A percentile compares a stretch with the other conserved stretches of the same genome.
phyloP scores from a whole-genome alignment of 1,140 invertebrate genomes.

The Rhynchophorus ferrugineus region DNA sequence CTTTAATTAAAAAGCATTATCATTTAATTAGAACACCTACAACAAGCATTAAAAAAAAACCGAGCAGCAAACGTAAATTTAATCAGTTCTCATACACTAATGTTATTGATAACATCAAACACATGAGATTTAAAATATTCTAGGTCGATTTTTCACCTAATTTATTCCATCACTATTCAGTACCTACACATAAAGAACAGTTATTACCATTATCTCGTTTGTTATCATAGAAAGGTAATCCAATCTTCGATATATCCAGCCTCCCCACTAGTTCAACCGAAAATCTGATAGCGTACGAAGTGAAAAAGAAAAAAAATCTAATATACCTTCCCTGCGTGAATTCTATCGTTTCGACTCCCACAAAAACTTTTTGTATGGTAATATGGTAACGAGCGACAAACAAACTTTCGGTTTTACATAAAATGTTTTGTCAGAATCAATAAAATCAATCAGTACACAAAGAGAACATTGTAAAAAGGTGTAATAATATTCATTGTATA shows the following conservation, averaged over 20 bases:
- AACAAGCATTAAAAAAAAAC: too few species aligned
- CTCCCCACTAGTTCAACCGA: too few species aligned
- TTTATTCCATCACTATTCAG: too few species aligned
- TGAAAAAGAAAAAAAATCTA: not conserved
- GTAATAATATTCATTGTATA: slow-evolving; percentile 23
- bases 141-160: too few species aligned
- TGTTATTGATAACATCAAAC: too few species aligned
- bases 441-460: slow-evolving; percentile 23
- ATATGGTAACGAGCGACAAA: slow-evolving; percentile 13
- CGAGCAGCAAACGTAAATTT: too few species aligned
- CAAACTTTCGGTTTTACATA: slow-evolving; percentile 22
- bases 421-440: slow-evolving; percentile 24
- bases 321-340: slow-evolving; percentile 2
- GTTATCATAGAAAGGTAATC: not conserved
- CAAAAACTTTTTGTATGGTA: slow-evolving; percentile 17
- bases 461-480: slow-evolving; percentile 17
- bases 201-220: not conserved
- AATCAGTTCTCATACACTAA: too few species aligned
- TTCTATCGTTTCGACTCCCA: slow-evolving; percentile 8
- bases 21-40: too few species aligned
- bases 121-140: too few species aligned
- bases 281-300: not conserved
- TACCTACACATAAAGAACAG: not conserved
- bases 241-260: not conserved
- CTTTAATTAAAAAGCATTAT: too few species aligned